Conservation (phyloP, 2,797 vertebrate genomes). For the Epinephelus awoara region DNA sequence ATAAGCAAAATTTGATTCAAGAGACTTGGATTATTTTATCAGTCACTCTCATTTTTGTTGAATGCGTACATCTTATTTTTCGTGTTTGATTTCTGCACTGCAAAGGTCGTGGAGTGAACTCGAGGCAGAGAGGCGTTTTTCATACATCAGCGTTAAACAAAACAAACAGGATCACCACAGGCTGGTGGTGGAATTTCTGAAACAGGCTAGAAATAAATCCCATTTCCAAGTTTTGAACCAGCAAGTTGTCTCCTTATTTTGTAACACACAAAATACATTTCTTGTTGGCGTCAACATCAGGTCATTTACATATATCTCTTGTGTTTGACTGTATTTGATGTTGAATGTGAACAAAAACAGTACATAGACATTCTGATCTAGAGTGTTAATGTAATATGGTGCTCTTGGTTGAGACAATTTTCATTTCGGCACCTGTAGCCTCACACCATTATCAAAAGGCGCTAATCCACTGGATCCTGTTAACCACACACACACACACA, state of each 20-base stretch:
- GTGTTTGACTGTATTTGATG: too few species aligned
- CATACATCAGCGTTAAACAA: background rate
- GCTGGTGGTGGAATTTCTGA: background rate
- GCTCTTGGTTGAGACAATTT: constrained; percentile 32
- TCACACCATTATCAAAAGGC: constrained; percentile 46
- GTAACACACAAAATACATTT: background rate
- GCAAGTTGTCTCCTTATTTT: background rate
- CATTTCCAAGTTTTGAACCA: background rate
- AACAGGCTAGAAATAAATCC: background rate
- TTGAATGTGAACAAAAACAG: too few species aligned
- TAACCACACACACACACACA: constrained; percentile 50
- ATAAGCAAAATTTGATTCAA: background rate
- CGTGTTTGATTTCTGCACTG: background rate
- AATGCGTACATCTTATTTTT: background rate
- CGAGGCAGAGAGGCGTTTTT: constrained; percentile 4
- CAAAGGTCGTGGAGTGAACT: background rate
- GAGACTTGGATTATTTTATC: background rate
- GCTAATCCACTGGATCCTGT: constrained; percentile 72
- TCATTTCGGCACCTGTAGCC: constrained; percentile 59
- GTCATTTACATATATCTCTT: too few species aligned
- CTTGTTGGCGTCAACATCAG: too few species aligned
- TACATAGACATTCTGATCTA: too few species aligned
- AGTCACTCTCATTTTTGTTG: background rate
- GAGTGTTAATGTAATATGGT: constrained; percentile 1
- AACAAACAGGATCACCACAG: background rate